Conservation (phyloP, 2,797 vertebrate genomes). For the Todus mexicanus region DNA sequence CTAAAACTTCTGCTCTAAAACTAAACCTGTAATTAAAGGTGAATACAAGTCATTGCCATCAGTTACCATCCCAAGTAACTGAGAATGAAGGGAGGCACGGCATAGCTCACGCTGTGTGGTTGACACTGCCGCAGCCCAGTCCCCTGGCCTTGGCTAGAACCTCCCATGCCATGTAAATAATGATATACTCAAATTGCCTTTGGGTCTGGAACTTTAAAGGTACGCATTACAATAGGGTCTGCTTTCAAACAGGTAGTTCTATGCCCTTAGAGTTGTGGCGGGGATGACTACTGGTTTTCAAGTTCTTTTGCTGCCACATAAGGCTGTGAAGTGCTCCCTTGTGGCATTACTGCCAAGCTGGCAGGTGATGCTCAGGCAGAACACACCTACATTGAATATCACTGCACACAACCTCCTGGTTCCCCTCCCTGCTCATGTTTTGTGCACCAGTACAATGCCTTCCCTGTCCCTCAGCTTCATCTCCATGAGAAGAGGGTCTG, state of each 20-base stretch:
- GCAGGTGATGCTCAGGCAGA: fast-evolving
- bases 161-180: not conserved
- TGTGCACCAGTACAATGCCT: not conserved
- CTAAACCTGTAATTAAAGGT: not conserved
- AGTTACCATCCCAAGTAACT: not conserved
- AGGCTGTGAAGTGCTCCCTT: not conserved
- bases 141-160: not conserved
- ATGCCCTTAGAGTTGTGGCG: not conserved
- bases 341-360: not conserved
- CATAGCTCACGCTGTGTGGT: not conserved
- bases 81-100: not conserved
- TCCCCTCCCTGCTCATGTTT: not conserved
- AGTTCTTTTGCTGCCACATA: not conserved
- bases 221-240: not conserved
- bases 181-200: not conserved
- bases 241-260: not conserved
- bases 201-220: not conserved
- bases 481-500: not conserved
- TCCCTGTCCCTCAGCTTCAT: not conserved
- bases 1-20: not conserved
- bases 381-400: fast-evolving
- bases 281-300: not conserved
- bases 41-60: not conserved
- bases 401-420: not conserved
- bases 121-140: not conserved